Percentiles rank a stretch among this genome's conserved stretches.
Evolutionary conservation across 2,888 invertebrate species (phyloP).

Genomic region (Rhingia campestris): DNA sequence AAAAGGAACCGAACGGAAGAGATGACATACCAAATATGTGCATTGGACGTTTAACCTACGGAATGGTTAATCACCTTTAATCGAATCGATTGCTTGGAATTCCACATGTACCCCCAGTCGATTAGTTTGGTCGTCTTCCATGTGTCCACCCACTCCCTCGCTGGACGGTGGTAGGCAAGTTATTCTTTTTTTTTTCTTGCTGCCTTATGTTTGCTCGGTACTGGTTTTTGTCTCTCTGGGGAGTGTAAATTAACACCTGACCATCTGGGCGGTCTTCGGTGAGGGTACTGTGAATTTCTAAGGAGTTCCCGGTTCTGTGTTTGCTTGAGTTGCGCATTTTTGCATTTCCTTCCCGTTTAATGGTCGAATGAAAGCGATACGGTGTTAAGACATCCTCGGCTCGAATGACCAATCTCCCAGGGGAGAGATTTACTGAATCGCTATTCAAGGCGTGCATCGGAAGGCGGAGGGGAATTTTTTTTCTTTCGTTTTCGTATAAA

Average conservation of each 20-base stretch:
- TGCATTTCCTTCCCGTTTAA: slow-evolving; percentile 70
- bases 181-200: slow-evolving; percentile 1
- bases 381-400: slow-evolving; percentile 48
- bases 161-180: not conserved
- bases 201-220: slow-evolving; percentile 47
- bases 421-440: slow-evolving; percentile 53
- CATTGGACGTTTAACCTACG: slow-evolving; percentile 57
- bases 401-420: slow-evolving; percentile 52
- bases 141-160: slow-evolving; percentile 21
- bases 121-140: slow-evolving; percentile 35
- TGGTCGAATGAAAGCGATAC: slow-evolving; percentile 39
- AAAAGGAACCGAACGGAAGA: slow-evolving; percentile 50
- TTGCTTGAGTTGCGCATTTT: slow-evolving; percentile 50
- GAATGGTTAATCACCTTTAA: slow-evolving; percentile 73
- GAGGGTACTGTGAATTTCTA: slow-evolving; percentile 53
- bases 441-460: slow-evolving; percentile 54
- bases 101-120: slow-evolving; percentile 42
- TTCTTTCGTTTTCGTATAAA: slow-evolving; percentile 7
- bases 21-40: slow-evolving; percentile 69
- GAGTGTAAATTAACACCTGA: slow-evolving; percentile 74
- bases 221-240: slow-evolving; percentile 58
- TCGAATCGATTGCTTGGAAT: slow-evolving; percentile 71
- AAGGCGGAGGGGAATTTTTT: slow-evolving; percentile 3
- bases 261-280: slow-evolving; percentile 71
- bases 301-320: slow-evolving; percentile 53